These are phyloP conservation scores for Batillaria attramentaria DNA, from an alignment of 1,140 invertebrate genomes.

Conservation along the genomic window DNA sequence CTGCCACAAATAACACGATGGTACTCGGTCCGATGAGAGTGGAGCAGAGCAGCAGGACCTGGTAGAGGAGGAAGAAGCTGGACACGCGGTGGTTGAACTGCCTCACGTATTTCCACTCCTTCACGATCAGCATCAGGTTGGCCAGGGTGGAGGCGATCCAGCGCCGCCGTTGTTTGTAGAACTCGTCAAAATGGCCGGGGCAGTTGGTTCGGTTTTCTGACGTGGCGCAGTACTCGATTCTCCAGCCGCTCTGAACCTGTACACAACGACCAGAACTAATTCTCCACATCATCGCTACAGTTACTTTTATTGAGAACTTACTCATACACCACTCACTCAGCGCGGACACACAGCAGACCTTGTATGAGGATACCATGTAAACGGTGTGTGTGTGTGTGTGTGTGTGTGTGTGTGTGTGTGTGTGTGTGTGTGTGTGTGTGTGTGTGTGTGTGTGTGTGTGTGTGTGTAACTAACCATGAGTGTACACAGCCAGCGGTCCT, in stretches of 20 bases:
- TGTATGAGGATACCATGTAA: too few species aligned
- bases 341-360: too few species aligned
- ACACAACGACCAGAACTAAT: not conserved
- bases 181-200: constrained; percentile 77
- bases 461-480: constrained; percentile 56
- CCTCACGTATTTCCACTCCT: constrained; percentile 66
- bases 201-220: constrained; percentile 78
- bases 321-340: too few species aligned
- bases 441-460: too few species aligned
- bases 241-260: constrained; percentile 77
- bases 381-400: too few species aligned
- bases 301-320: too few species aligned
- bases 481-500: constrained; percentile 65
- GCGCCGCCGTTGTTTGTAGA: constrained; percentile 77
- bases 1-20: constrained; percentile 78
- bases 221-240: constrained; percentile 79
- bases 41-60: constrained; percentile 72
- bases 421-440: too few species aligned
- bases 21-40: constrained; percentile 78
- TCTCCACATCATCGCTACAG: too few species aligned
- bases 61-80: constrained; percentile 63
- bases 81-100: constrained; percentile 74
- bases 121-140: constrained; percentile 76
- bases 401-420: too few species aligned
- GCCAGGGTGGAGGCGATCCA: constrained; percentile 81